phyloP scores from a whole-genome alignment of 2,888 invertebrate species.

The Andrena marginata region DNA sequence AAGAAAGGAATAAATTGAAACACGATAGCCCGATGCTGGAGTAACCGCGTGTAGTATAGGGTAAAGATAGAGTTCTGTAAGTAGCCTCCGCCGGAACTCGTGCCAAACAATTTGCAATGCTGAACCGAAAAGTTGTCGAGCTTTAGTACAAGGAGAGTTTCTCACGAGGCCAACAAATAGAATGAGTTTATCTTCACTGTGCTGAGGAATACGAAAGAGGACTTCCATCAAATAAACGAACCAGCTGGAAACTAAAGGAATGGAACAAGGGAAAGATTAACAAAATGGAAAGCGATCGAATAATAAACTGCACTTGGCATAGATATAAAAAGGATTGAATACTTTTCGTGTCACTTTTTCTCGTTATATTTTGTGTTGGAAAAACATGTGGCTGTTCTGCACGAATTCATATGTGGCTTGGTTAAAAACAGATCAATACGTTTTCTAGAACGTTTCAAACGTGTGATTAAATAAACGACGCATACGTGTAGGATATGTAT shows the following conservation, averaged over 20 bases:
- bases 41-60: conserved; percentile 51
- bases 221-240: conserved; percentile 49
- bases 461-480: no score
- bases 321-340: conserved; percentile 42
- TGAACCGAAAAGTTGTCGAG: conserved; percentile 82
- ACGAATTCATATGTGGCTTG: background rate
- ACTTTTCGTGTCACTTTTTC: conserved; percentile 10
- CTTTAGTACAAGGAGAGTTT: conserved; percentile 67
- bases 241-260: conserved; percentile 30
- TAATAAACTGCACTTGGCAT: conserved; percentile 47
- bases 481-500: no score
- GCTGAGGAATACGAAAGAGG: conserved; percentile 25
- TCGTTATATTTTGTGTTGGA: background rate
- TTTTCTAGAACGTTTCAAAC: background rate
- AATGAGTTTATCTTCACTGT: conserved; percentile 56
- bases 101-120: conserved; percentile 83
- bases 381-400: background rate
- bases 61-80: conserved; percentile 37
- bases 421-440: background rate
- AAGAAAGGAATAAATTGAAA: conserved; percentile 75
- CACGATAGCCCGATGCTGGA: conserved; percentile 65
- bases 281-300: conserved; percentile 57
- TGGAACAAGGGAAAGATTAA: conserved; percentile 49
- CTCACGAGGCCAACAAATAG: conserved; percentile 50
- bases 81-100: conserved; percentile 76